Evolutionary conservation across 2,888 invertebrate species (phyloP), one percentile per base, ranked within the genome.

Genomic region (Abscondita cerata): DNA sequence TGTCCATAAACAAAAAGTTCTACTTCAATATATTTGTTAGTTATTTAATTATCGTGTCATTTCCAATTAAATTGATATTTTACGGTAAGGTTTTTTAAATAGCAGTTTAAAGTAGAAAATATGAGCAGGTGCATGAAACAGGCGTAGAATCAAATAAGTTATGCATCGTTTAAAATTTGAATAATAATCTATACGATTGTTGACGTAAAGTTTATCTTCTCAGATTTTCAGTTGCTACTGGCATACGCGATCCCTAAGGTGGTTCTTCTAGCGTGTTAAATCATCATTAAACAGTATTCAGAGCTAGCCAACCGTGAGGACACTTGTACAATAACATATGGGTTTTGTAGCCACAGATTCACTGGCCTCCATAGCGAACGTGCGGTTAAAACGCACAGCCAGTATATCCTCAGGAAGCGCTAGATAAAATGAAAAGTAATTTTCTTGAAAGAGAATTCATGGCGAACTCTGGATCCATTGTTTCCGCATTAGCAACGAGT

Each of bases 341-440:
- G 65, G 64, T 58, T 62, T 59, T 48, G 66, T 59, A 60, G 65
- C 63, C 62, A 41, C 64, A 62, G 59, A 61, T 41, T 66, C 44
- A 41, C 59, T 52, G 56, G 56, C 47, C 52, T 38, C 60, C 57
- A 57, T 64, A 64, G 56, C 34, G 53, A 50, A 50, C 60, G 48
- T 57, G 60, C 54, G 60, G 63, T 63, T 46, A 9, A 52, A 61
- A 62, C 62, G 60, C 66, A 59, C 58, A 56, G 57, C 62, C 63
- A 68, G 66, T 68, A 64, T 67, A 66, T 66, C 67, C 67, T 55
- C 44, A 59, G 64, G 65, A 67, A 67, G 61, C 68, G 64, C 65
- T 60, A 64, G 78, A 80, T 79, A 77, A 77, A 78, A 80, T 80
- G 78, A 80, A 80, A 80, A 80, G 79, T 78, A 77, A 78, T 80